These are phyloP conservation scores for Chauna torquata DNA, from an alignment of 2,113 vertebrate species.

Conservation along the genomic window DNA sequence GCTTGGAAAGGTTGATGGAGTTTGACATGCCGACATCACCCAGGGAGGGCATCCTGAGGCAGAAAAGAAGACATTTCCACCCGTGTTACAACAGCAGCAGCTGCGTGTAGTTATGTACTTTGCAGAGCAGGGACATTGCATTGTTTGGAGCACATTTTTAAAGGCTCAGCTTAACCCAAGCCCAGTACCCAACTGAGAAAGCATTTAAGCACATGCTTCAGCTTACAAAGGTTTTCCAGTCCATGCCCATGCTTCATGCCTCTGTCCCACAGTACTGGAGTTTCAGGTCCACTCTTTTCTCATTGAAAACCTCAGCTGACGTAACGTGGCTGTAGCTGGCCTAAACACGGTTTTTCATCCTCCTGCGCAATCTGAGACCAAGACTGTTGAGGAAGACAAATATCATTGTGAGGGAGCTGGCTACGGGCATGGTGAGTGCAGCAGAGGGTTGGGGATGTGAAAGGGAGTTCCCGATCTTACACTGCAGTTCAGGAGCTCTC, in stretches of 20 bases:
- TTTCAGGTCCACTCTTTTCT: not conserved
- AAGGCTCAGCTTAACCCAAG: not conserved
- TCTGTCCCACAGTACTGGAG: not conserved
- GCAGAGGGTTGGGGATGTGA: not conserved
- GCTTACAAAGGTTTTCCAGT: not conserved
- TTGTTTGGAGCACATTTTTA: not conserved
- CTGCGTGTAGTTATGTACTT: not conserved
- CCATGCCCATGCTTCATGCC: fast-evolving
- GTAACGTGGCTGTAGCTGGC: not conserved
- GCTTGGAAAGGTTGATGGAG: not conserved
- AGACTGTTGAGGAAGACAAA: not conserved
- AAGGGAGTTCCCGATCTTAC: not conserved
- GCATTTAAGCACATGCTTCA: not conserved
- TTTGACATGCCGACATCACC: not conserved
- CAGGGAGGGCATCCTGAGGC: not conserved
- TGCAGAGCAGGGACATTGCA: not conserved
- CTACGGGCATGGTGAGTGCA: not conserved
- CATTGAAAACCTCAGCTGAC: not conserved
- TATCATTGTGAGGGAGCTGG: fast-evolving
- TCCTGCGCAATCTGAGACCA: fast-evolving
- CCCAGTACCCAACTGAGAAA: not conserved
- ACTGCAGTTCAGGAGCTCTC: not conserved
- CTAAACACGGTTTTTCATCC: not conserved
- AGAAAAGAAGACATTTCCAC: not conserved
- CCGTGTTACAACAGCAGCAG: not conserved